Conservation (phyloP, 2,888 invertebrate species). For the Asteroscopus sphinx region DNA sequence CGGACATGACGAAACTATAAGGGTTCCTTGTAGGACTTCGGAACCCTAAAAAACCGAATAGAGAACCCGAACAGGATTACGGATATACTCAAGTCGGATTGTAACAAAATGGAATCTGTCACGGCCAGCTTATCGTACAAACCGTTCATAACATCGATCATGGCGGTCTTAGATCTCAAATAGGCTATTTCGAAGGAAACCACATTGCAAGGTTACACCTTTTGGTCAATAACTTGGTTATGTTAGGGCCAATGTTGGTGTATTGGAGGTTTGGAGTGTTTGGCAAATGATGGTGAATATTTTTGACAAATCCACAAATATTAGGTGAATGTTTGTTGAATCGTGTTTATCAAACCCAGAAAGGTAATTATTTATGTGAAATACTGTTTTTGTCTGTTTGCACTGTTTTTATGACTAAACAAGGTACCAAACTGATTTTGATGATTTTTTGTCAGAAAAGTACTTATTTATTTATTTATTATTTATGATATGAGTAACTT, state of each 20-base stretch:
- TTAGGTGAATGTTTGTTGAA: too few species aligned
- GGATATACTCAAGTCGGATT: slow-evolving; percentile 24
- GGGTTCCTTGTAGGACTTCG: too few species aligned
- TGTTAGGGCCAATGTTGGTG: slow-evolving; percentile 18
- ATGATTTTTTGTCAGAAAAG: too few species aligned
- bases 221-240: slow-evolving; percentile 50
- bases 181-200: slow-evolving; percentile 27
- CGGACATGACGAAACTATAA: too few species aligned
- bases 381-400: too few species aligned
- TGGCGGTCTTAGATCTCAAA: slow-evolving; percentile 40
- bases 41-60: too few species aligned
- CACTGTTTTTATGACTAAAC: too few species aligned
- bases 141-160: slow-evolving; percentile 43
- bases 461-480: too few species aligned
- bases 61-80: slow-evolving; percentile 15
- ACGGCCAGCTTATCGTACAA: slow-evolving; percentile 34
- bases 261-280: not conserved
- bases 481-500: too few species aligned
- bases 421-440: too few species aligned
- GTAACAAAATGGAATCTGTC: slow-evolving; percentile 42
- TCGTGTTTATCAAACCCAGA: too few species aligned
- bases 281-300: not conserved
- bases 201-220: slow-evolving; percentile 37
- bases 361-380: too few species aligned
- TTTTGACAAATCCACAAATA: not conserved